Percentiles rank a stretch among this genome's conserved stretches.
Conservation (phyloP, 2,797 vertebrate genomes). For the Danio choprae region DNA sequence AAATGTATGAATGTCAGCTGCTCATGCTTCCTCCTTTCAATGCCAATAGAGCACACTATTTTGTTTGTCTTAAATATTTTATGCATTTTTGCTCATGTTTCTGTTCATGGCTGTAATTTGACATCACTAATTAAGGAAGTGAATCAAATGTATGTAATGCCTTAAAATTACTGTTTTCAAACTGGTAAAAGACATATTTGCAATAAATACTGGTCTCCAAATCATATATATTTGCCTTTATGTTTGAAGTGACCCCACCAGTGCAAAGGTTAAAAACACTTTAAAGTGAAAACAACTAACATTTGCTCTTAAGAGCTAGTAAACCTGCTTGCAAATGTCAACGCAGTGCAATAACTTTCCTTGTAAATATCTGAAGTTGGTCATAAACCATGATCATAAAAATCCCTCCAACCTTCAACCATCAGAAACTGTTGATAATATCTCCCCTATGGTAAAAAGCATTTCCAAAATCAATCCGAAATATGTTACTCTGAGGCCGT, state of each 20-base stretch:
- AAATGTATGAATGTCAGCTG: neutral
- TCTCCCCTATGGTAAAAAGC: neutral
- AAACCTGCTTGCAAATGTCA: conserved; percentile 49
- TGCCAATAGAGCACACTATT: conserved; percentile 3
- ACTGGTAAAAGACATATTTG: neutral
- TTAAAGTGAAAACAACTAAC: conserved; percentile 43
- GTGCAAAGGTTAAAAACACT: conserved; percentile 32
- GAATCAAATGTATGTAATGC: neutral
- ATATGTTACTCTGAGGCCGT: conserved; percentile 8
- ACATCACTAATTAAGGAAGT: conserved; percentile 5
- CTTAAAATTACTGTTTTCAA: neutral
- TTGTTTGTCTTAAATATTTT: neutral
- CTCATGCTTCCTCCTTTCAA: neutral
- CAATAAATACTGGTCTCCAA: neutral
- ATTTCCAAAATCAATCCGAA: neutral
- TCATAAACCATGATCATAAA: conserved; percentile 31
- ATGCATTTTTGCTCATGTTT: neutral
- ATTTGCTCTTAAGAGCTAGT: conserved; percentile 29
- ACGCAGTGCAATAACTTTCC: conserved; percentile 9
- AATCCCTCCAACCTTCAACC: neutral
- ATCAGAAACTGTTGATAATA: neutral
- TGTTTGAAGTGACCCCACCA: neutral
- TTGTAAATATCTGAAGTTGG: conserved; percentile 43
- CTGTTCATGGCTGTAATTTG: neutral
- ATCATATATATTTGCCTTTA: neutral